Percentiles rank a stretch among this genome's conserved stretches.
These are phyloP conservation scores for Pandemis corylana DNA, from an alignment of 2,888 invertebrate genomes.

Conservation along the genomic window DNA sequence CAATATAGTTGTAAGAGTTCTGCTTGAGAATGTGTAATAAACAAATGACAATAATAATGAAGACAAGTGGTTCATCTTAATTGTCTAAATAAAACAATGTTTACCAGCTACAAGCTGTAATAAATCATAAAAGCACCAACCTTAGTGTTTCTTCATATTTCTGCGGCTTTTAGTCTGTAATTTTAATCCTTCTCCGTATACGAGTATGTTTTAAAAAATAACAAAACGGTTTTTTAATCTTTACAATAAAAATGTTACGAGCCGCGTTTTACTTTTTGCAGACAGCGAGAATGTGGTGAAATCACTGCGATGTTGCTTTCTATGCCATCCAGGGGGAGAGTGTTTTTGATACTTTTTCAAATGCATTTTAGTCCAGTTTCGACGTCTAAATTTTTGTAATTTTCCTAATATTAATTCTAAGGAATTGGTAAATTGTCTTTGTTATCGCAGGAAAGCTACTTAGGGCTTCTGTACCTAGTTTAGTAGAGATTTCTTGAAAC, in stretches of 20 bases:
- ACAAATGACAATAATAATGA: no score
- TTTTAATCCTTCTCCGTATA: neutral
- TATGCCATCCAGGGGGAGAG: constrained; percentile 3
- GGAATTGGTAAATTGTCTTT: no score
- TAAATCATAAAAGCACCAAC: no score
- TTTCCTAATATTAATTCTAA: no score
- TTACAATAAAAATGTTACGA: neutral
- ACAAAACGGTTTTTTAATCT: constrained; percentile 10
- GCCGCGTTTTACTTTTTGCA: neutral
- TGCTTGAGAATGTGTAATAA: no score
- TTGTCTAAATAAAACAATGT: no score
- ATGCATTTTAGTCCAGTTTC: no score
- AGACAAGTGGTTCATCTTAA: neutral
- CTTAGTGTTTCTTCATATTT: neutral
- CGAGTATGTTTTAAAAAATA: neutral
- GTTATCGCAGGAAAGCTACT: no score
- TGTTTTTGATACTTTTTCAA: neutral
- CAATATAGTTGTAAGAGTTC: neutral
- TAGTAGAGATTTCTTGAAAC: no score
- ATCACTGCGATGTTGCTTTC: constrained; percentile 26
- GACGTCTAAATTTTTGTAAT: no score
- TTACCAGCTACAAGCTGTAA: no score
- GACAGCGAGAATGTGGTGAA: constrained; percentile 17
- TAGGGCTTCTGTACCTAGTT: no score
- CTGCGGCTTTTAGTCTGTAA: constrained; percentile 11